Base-by-base conservation (phyloP, 1,140 invertebrate genomes). In the Bilobella aurantiaca region DNA sequence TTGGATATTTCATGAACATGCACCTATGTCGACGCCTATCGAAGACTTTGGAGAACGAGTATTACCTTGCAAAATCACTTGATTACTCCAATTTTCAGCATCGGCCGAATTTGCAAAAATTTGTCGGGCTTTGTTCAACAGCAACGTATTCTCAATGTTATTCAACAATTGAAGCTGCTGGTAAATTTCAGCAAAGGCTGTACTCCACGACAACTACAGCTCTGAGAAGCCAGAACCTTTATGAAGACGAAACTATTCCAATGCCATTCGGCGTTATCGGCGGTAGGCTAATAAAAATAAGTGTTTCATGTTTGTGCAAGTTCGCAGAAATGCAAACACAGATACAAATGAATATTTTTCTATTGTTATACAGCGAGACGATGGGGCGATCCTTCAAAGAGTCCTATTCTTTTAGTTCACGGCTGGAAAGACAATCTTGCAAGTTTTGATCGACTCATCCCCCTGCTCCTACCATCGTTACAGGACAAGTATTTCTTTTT, bases 341-440 rank as follows among this genome's bases (percentile, higher is more conserved):
- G 8, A 12, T 18, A 42, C 34, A 12, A 8, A 42, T 42, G 8
- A 12, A 12, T 42, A 42, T 42, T 42, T 42, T 42, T 42, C 34
- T 8, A 42, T 42, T 37, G 2, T 31, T 46, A 57, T 49, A 29
- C 46, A 68, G 67, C 42, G 21, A 31, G 34, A 12, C 57, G 42
- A 27, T 68, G 67, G 67, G 62, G 57, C n/a, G 63, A 65, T 27
- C 0, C 49, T 1, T 30, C 31, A 25, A 58, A 46, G 29, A 63
- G 61, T 23, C 69, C 69, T 14, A 57, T 70, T 14, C 56, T 70
- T 31, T 65, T 66, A 23, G 59, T 68, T 18, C 69, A 70, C 32
- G 69, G 69, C 0, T 70, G 69, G 69, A 70, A 70, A 47, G 69
- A 70, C 34, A 70, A 70, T 37, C 59, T 66, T 8, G 69, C 69